These are phyloP conservation scores for Willisornis vidua DNA, from an alignment of 2,113 vertebrate species.

Conservation along the genomic window DNA sequence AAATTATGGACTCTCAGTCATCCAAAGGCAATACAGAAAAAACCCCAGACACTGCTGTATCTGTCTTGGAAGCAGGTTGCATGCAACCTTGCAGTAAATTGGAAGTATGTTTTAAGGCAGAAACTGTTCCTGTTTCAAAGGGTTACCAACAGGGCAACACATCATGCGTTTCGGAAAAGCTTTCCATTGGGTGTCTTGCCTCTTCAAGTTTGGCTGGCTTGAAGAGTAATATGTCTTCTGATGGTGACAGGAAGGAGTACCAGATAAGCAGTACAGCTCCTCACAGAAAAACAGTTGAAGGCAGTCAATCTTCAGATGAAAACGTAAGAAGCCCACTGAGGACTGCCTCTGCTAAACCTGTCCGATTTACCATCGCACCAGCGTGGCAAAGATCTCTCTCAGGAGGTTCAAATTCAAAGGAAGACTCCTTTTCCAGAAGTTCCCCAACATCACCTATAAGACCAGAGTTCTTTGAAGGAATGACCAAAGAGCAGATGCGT, in stretches of 20 bases:
- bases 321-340: background rate
- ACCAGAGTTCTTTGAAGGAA: conserved; percentile 53
- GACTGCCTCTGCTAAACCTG: conserved; percentile 36
- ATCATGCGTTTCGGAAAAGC: background rate
- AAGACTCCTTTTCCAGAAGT: conserved; percentile 46
- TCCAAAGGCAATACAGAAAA: background rate
- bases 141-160: background rate
- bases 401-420: conserved; percentile 26
- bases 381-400: conserved; percentile 79
- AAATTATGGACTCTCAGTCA: background rate
- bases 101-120: background rate
- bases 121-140: background rate
- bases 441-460: background rate
- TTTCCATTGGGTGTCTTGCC: background rate
- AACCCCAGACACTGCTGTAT: background rate
- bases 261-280: background rate
- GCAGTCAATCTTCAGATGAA: background rate
- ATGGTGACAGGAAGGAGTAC: background rate
- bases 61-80: background rate
- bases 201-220: background rate
- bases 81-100: background rate
- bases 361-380: conserved; percentile 73
- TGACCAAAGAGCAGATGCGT: background rate
- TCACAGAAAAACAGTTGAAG: conserved; percentile 14
- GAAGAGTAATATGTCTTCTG: background rate